Evolutionary conservation across 2,797 vertebrate genomes (phyloP), one percentile per base, ranked within the genome.

Genomic region (Oreochromis mossambicus): DNA sequence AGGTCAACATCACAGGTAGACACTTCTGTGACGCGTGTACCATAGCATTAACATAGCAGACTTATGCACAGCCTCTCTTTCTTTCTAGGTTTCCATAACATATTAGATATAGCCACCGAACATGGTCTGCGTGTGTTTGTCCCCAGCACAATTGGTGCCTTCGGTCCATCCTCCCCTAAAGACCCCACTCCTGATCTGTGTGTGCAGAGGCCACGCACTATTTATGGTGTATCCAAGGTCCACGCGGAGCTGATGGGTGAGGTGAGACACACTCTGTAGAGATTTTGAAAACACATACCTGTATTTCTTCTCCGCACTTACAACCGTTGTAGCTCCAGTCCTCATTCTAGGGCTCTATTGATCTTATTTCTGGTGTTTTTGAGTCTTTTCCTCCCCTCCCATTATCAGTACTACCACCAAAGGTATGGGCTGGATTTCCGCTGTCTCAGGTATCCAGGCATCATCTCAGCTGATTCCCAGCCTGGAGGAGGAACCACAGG

Each of bases 191-290:
- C 97, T 3, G 97, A 98, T 79, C 94, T 99, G 77, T 98, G 98
- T 79, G 89, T 98, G 76, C 98, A 99, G 94, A 96, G 98, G 50
- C 98, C 98, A 2, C 96, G 97, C 87, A 99, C 98, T 19, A 98
- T 99, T 92, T 98, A 98, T 4, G 98, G 98, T 1, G 97, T 98
- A 77, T 98, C 98, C 81, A 98, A 98, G 83, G 97, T 98, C 82
- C 98, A 99, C 0, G 97, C 97, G 0, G 98, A 98, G 93, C 97
- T 98, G 63, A 98, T 98, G 97, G 98, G 98, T 85, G 98, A 99
- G 92, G 98, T 99, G 87, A 95, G 96, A n/a, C 14, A 5, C 76
- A 32, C 7, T 17, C 66, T 46, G 38, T 70, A 43, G 13, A 70
- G 38, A 43, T 21, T 70, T 26, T 26, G 11, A 24, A n/a, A 77